phyloP scores from a whole-genome alignment of 2,113 vertebrate species.

The Vanacampus margaritifer region DNA sequence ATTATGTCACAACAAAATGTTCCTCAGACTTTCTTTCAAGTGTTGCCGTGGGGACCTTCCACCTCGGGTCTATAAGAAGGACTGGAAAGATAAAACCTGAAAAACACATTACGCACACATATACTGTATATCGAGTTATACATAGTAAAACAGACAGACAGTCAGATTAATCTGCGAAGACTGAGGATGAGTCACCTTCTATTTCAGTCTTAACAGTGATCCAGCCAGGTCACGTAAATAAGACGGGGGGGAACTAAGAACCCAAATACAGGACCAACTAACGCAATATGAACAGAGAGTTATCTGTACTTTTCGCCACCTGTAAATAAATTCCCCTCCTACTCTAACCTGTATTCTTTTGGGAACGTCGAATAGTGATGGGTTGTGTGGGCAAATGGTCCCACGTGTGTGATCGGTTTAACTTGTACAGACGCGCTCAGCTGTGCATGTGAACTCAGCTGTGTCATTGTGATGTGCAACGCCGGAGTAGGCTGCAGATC shows the following conservation, averaged over 20 bases:
- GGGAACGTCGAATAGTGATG: conserved; percentile 53
- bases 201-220: conserved; percentile 54
- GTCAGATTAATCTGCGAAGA: conserved; percentile 44
- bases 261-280: conserved; percentile 38
- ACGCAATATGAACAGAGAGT: conserved; percentile 6
- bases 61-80: conserved; percentile 37
- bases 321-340: neutral
- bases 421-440: conserved; percentile 61
- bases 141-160: conserved; percentile 41
- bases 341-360: conserved; percentile 19
- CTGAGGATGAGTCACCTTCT: conserved; percentile 59
- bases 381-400: conserved; percentile 32
- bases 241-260: conserved; percentile 45
- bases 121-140: conserved; percentile 11
- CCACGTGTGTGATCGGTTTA: conserved; percentile 55
- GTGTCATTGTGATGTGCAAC: conserved; percentile 51
- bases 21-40: conserved; percentile 16
- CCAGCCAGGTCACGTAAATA: conserved; percentile 62
- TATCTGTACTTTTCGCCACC: conserved; percentile 12
- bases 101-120: conserved; percentile 28
- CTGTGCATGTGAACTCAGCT: conserved; percentile 59
- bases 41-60: conserved; percentile 49
- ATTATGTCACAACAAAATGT: neutral
- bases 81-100: conserved; percentile 16
- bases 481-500: conserved; percentile 33